These are phyloP conservation scores for Leucoraja ocellata DNA, from an alignment of 2,797 vertebrate genomes.

Conservation along the genomic window DNA sequence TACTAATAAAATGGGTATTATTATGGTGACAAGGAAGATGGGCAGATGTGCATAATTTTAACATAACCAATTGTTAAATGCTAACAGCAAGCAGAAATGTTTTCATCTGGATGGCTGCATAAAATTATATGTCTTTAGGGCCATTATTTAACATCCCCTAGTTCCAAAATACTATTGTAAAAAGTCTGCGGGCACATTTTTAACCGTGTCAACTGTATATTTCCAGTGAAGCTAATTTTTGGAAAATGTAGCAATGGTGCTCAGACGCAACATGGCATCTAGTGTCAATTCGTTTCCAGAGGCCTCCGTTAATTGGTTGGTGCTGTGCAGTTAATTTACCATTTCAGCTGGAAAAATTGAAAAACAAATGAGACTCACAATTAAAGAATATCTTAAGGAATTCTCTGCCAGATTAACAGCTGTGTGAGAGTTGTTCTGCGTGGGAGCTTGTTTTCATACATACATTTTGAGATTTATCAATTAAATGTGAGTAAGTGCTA, in stretches of 20 bases:
- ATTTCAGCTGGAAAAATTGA: conserved; percentile 21
- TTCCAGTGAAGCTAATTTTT: not conserved
- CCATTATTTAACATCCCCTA: not conserved
- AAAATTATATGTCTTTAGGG: not conserved
- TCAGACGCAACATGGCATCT: not conserved
- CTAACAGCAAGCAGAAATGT: not conserved
- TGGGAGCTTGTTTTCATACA: conserved; percentile 9
- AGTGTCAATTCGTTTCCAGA: not conserved
- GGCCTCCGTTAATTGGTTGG: not conserved
- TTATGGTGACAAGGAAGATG: no score
- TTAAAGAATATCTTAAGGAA: conserved; percentile 26
- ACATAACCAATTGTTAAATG: not conserved
- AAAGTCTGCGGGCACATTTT: not conserved
- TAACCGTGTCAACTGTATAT: not conserved
- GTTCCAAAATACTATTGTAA: not conserved
- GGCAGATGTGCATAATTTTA: not conserved
- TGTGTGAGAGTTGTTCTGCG: not conserved
- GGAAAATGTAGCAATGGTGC: not conserved
- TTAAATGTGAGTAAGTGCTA: not conserved
- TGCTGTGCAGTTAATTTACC: conserved; percentile 31
- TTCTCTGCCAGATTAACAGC: not conserved
- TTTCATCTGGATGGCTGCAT: not conserved
- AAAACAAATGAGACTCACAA: conserved; percentile 10
- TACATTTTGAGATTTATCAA: not conserved
- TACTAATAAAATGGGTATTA: not conserved